Conservation (phyloP, 2,888 invertebrate species). For the Schizotus pectinicornis region DNA sequence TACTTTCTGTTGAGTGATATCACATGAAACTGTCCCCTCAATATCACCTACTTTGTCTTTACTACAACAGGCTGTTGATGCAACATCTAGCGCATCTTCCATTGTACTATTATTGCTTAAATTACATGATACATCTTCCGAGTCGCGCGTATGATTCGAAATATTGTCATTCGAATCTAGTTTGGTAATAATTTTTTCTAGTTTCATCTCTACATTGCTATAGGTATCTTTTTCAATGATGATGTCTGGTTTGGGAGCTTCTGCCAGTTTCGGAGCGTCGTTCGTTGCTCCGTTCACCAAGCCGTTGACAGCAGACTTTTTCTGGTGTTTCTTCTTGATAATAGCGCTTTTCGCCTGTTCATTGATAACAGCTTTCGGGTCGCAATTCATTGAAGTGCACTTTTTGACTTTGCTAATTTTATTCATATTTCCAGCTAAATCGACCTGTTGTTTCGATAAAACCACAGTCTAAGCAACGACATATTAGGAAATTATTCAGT, state of each 20-base stretch:
- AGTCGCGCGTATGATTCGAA: conserved; percentile 26
- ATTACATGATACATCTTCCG: conserved; percentile 36
- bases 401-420: conserved; percentile 42
- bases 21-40: conserved; percentile 24
- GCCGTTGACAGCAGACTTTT: conserved; percentile 37
- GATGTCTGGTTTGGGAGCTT: conserved; percentile 31
- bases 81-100: background rate
- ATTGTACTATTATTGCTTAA: conserved; percentile 30
- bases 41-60: conserved; percentile 27
- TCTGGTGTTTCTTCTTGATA: conserved; percentile 28
- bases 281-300: conserved; percentile 41
- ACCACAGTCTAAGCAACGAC: conserved; percentile 13
- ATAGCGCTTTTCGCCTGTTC: conserved; percentile 26
- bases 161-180: conserved; percentile 45
- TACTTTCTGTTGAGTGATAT: conserved; percentile 22
- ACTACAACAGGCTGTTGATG: conserved; percentile 22
- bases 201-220: conserved; percentile 39
- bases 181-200: conserved; percentile 16
- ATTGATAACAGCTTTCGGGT: conserved; percentile 25
- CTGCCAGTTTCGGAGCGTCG: conserved; percentile 19
- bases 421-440: conserved; percentile 38
- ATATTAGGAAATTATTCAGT: conserved; percentile 22
- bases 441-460: conserved; percentile 3
- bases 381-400: conserved; percentile 40
- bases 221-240: conserved; percentile 35